A percentile compares a stretch with the other conserved stretches of the same genome.
phyloP scores from a whole-genome alignment of 1,140 invertebrate genomes.

The Aphaenogaster ashmeadi region DNA sequence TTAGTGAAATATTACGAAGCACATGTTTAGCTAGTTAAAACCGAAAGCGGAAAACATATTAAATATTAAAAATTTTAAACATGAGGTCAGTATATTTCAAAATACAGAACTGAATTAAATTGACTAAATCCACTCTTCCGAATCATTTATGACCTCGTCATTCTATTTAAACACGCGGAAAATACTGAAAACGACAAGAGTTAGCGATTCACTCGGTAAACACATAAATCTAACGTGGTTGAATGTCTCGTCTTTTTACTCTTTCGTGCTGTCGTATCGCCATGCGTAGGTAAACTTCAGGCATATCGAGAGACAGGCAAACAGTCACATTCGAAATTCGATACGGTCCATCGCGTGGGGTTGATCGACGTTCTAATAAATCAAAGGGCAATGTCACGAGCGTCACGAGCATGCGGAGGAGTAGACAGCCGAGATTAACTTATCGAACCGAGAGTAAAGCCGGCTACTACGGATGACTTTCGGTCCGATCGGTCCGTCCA shows the following conservation, averaged over 20 bases:
- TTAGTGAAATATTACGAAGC: conserved; percentile 22
- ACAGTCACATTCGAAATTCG: conserved; percentile 77
- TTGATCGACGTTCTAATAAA: conserved; percentile 81
- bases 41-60: background rate
- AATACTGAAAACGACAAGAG: conserved; percentile 28
- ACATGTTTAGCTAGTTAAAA: background rate
- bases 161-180: conserved; percentile 10
- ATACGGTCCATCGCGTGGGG: conserved; percentile 72
- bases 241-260: conserved; percentile 44
- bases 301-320: conserved; percentile 69
- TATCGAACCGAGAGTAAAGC: conserved; percentile 76
- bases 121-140: background rate
- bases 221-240: conserved; percentile 56
- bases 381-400: conserved; percentile 78
- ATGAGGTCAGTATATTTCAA: background rate
- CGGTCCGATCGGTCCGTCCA: conserved; percentile 14
- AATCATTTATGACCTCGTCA: background rate
- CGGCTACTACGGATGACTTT: conserved; percentile 77
- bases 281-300: conserved; percentile 52
- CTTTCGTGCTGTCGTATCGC: conserved; percentile 42
- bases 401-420: conserved; percentile 79
- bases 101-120: background rate
- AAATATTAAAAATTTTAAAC: conserved; percentile 28
- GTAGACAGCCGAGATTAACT: conserved; percentile 81
- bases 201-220: conserved; percentile 51